Percentiles rank a stretch among this genome's conserved stretches.
phyloP scores from a whole-genome alignment of 2,888 invertebrate species.

The Icerya purchasi region DNA sequence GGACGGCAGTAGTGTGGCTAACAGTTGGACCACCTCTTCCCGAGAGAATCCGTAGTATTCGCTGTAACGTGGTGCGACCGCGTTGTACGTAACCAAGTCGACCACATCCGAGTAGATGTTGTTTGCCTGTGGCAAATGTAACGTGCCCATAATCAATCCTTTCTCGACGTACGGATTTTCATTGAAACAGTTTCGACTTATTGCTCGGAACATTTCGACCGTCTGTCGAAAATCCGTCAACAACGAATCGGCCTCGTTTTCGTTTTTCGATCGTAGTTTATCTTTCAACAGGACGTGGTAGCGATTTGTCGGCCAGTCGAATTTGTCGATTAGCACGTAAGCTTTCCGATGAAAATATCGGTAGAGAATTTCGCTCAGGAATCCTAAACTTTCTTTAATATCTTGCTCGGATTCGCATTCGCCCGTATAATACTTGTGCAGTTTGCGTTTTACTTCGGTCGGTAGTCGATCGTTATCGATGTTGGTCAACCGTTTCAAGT shows the following conservation, averaged over 20 bases:
- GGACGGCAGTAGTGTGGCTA: not conserved
- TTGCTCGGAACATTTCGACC: not conserved
- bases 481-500: not conserved
- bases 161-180: not conserved
- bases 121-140: not conserved
- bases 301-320: not conserved
- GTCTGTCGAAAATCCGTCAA: not conserved
- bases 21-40: not conserved
- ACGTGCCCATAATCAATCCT: not conserved
- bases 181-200: not conserved
- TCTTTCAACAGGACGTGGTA: not conserved
- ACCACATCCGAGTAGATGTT: not conserved
- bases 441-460: not conserved
- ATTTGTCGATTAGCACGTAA: not conserved
- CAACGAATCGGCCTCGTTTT: not conserved
- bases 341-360: not conserved
- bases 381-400: not conserved
- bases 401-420: not conserved
- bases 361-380: not conserved
- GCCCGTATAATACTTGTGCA: not conserved
- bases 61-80: not conserved
- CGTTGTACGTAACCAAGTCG: not conserved
- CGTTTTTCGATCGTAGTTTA: too few species aligned
- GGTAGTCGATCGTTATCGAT: not conserved
- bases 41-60: not conserved